Conservation (phyloP, 2,888 invertebrate species). For the Lagria hirta region DNA sequence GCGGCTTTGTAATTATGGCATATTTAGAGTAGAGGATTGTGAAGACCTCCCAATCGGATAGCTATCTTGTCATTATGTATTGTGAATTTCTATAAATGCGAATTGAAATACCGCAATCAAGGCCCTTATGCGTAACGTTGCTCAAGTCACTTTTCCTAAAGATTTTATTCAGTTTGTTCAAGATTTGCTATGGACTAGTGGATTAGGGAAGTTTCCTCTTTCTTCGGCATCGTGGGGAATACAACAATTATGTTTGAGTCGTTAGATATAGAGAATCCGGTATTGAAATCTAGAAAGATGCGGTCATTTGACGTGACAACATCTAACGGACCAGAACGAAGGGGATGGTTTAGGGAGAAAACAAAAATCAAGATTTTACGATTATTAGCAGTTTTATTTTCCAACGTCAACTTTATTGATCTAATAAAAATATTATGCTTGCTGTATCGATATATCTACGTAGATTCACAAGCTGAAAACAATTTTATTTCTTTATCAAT, state of each 20-base stretch:
- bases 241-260: conserved; percentile 55
- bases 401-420: too few species aligned
- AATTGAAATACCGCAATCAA: conserved; percentile 53
- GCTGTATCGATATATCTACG: too few species aligned
- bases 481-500: too few species aligned
- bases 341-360: too few species aligned
- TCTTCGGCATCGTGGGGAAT: conserved; percentile 39
- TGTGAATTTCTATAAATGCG: conserved; percentile 48
- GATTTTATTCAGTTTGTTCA: conserved; percentile 33
- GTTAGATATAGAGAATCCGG: conserved; percentile 54
- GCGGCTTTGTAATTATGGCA: conserved; percentile 44
- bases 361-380: too few species aligned
- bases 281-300: conserved; percentile 46
- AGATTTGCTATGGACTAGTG: conserved; percentile 35
- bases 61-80: conserved; percentile 52
- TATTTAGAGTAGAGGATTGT: conserved; percentile 40
- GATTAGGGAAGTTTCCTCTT: conserved; percentile 35
- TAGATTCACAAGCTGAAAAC: too few species aligned
- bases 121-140: conserved; percentile 44
- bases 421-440: too few species aligned
- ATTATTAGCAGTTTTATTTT: too few species aligned
- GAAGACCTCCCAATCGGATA: conserved; percentile 45
- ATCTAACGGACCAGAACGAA: conserved; percentile 35
- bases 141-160: conserved; percentile 44
- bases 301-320: conserved; percentile 46